phyloP scores from a whole-genome alignment of 2,797 vertebrate species.

The Chelidonichthys spinosus region DNA sequence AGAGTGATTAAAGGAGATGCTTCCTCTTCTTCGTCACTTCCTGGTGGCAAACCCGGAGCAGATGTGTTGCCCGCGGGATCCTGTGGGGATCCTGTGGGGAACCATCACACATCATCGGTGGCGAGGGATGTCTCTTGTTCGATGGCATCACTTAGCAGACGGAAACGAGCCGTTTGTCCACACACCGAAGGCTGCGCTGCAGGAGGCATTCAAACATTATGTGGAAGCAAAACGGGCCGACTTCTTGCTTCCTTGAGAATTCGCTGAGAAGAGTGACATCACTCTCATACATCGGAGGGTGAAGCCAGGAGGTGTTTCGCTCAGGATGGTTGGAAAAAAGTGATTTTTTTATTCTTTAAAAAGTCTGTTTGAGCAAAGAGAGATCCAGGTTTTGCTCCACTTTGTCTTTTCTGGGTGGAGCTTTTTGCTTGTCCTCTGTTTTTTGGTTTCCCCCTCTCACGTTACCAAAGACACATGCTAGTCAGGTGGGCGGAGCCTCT shows the following conservation, averaged over 20 bases:
- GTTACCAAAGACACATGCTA: slow-evolving; percentile 61
- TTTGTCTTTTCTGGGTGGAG: slow-evolving; percentile 31
- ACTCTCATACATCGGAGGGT: too few species aligned
- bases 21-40: slow-evolving; percentile 68
- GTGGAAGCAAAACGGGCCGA: too few species aligned
- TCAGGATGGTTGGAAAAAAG: too few species aligned
- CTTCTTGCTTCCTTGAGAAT: too few species aligned
- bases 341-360: too few species aligned
- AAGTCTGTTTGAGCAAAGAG: too few species aligned
- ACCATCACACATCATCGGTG: slow-evolving; percentile 75
- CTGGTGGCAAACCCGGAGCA: slow-evolving; percentile 70
- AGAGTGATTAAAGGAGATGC: slow-evolving; percentile 79
- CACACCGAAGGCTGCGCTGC: too few species aligned
- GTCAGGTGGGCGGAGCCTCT: slow-evolving; percentile 59
- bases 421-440: slow-evolving; percentile 37
- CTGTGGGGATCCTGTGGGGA: slow-evolving; percentile 53
- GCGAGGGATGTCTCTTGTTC: slow-evolving; percentile 53
- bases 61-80: slow-evolving; percentile 77
- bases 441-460: slow-evolving; percentile 53
- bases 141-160: slow-evolving; percentile 30
- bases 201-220: too few species aligned
- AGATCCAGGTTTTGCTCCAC: slow-evolving; percentile 13
- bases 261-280: too few species aligned
- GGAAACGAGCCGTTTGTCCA: slow-evolving; percentile 41
- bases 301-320: too few species aligned